phyloP scores from a whole-genome alignment of 2,797 vertebrate genomes.

The Capromys pilorides region DNA sequence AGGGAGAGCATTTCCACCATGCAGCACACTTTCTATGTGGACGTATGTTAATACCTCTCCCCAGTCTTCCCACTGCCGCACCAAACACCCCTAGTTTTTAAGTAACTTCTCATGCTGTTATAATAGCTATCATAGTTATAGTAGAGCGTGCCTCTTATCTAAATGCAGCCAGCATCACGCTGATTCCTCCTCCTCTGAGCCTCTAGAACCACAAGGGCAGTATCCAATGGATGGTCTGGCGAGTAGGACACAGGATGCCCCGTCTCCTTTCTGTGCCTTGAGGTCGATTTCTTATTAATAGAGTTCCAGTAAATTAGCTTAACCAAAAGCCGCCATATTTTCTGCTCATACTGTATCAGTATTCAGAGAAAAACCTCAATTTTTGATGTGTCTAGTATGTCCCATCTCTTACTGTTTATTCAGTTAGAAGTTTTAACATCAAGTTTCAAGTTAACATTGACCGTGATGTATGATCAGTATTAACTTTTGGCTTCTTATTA shows the following conservation, averaged over 20 bases:
- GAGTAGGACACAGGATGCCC: background rate
- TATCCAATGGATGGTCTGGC: background rate
- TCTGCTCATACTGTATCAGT: background rate
- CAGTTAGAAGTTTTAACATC: constrained; percentile 16
- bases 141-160: background rate
- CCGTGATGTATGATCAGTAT: background rate
- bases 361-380: background rate
- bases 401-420: background rate
- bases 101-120: background rate
- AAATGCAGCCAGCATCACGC: background rate
- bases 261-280: background rate
- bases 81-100: background rate
- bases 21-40: background rate
- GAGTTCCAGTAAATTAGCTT: background rate
- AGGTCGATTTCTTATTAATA: background rate
- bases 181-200: background rate
- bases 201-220: background rate
- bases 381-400: background rate
- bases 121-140: background rate
- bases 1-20: background rate
- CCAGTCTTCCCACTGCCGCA: background rate
- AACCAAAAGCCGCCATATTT: background rate
- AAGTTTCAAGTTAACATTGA: constrained; percentile 10
- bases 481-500: background rate
- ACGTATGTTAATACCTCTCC: background rate